Evolutionary conservation across 2,888 invertebrate genomes (phyloP), one percentile per base, ranked within the genome.

Genomic region (Tipula lateralis): DNA sequence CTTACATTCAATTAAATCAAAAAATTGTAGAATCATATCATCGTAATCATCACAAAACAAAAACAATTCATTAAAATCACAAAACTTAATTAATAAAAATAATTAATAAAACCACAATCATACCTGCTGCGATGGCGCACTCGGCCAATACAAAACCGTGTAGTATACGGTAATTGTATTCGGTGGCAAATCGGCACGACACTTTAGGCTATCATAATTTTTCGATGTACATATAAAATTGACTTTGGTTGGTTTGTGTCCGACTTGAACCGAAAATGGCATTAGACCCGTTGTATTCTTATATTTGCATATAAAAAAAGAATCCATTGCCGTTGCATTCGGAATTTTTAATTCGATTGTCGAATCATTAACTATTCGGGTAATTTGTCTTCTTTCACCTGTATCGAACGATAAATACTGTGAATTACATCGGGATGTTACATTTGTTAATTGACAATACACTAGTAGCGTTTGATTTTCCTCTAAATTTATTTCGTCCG

Each of bases 311-410:
- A 85, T 1, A n/a, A 84, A 36, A 12, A 29, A 80, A 13, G 29
- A 29, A 0, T 84, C 82, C 36, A 84, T 84, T 82, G 84, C 85
- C 12, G 29, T 30, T 19, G 44, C 84, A 32, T 85, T 85, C 32
- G 84, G 84, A 24, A 85, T 24, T 13, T 36, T 32, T 83, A 85
- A 13, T 34, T 84, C 44, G 3, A 85, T 84, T 7, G 83, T 83
- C 19, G 85, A 83, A 4, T 32, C 29, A 81, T 85, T 85, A 82
- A 82, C 9, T 4, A 82, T 66, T 9, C 66, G 66, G 3, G 66
- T 66, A 24, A 24, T 24, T 9, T 24, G 1, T 24, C 19, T 4
- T 6, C 2, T 12, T 24, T 19, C 24, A 12, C 9, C 24, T 9
- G 7, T 9, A n/a, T 66, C 24, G 30, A 82, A 82, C 30, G 82